Evolutionary conservation across 2,113 vertebrate species (phyloP).

Genomic region (Silurus meridionalis): DNA sequence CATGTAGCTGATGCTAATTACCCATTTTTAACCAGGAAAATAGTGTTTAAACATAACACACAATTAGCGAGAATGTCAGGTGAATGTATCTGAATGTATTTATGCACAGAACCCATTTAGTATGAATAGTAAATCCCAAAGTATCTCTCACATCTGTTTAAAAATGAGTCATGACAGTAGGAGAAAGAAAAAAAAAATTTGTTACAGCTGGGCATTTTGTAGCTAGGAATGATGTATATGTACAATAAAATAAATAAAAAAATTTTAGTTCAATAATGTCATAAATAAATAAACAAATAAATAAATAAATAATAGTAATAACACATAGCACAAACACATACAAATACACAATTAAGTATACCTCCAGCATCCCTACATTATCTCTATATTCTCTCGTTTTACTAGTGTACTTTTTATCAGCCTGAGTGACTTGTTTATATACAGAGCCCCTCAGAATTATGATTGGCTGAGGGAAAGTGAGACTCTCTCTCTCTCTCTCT

Average conservation of each 20-base stretch:
- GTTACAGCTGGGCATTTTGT: background rate
- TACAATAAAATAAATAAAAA: too few species aligned
- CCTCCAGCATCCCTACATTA: background rate
- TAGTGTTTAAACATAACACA: background rate
- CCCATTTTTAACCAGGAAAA: background rate
- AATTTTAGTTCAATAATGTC: too few species aligned
- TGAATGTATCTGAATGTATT: background rate
- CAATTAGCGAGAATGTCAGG: background rate
- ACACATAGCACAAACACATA: background rate
- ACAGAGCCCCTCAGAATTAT: too few species aligned
- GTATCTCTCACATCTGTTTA: background rate
- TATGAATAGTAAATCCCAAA: background rate
- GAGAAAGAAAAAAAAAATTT: background rate
- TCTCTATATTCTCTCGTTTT: background rate
- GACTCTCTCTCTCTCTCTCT: too few species aligned
- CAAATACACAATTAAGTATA: conserved; percentile 11
- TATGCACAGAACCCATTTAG: background rate
- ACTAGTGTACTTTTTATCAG: too few species aligned
- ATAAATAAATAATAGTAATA: background rate
- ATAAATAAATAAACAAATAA: too few species aligned
- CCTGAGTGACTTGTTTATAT: too few species aligned
- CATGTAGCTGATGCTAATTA: background rate
- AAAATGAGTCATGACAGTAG: background rate
- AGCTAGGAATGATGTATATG: background rate
- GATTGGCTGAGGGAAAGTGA: too few species aligned